phyloP scores from a whole-genome alignment of 2,888 invertebrate species.

The Oscheius sp. region DNA sequence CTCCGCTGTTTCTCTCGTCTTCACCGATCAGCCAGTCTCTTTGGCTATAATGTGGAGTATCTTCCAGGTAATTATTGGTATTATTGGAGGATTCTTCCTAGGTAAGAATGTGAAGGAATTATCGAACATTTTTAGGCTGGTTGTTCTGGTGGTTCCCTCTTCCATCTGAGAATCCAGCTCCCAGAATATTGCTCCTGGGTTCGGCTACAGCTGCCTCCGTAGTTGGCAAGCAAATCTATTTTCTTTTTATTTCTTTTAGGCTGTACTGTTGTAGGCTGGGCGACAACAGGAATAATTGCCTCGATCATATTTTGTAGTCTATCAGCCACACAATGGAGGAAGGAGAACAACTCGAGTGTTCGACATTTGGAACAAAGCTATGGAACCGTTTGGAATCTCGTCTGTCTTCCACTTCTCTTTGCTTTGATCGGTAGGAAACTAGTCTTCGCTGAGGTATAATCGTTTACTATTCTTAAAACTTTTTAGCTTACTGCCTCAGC shows the following conservation, averaged over 20 bases:
- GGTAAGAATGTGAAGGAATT: no score
- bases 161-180: not conserved
- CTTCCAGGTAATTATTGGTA: constrained; percentile 21
- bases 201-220: constrained; percentile 16
- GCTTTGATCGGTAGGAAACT: constrained; percentile 52
- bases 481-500: constrained; percentile 42
- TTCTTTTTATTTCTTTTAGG: not conserved
- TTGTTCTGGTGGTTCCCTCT: constrained; percentile 30
- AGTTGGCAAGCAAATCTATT: not conserved
- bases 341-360: constrained; percentile 37
- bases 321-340: constrained; percentile 54
- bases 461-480: not conserved
- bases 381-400: constrained; percentile 49
- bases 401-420: constrained; percentile 57
- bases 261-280: constrained; percentile 31
- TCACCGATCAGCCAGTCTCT: constrained; percentile 17
- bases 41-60: constrained; percentile 18
- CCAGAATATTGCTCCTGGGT: constrained; percentile 3
- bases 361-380: constrained; percentile 44
- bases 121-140: not conserved
- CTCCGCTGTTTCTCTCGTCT: constrained; percentile 43
- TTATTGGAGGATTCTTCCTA: constrained; percentile 16
- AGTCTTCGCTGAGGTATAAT: constrained; percentile 39
- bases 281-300: constrained; percentile 51
- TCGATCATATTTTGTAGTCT: constrained; percentile 51